Conservation (phyloP, 1,140 invertebrate species). For the Battus philenor region DNA sequence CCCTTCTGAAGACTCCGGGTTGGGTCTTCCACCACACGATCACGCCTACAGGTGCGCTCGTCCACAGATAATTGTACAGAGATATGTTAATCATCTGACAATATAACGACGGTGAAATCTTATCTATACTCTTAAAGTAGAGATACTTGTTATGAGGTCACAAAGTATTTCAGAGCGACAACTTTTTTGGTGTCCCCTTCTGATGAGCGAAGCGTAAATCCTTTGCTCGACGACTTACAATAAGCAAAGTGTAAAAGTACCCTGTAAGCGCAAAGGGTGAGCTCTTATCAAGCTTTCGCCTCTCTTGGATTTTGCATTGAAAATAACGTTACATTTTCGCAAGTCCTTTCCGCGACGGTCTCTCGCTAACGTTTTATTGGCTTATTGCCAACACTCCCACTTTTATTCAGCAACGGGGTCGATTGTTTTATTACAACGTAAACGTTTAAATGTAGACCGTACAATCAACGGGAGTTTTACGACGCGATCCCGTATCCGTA, state of each 20-base stretch:
- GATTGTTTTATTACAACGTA: conserved; percentile 57
- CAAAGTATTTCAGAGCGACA: too few species aligned
- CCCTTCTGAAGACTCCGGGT: conserved; percentile 89
- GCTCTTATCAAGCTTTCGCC: conserved; percentile 41
- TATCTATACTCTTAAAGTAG: too few species aligned
- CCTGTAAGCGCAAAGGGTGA: conserved; percentile 44
- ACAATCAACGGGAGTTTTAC: conserved; percentile 52
- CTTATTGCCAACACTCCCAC: conserved; percentile 48
- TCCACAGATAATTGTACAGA: too few species aligned
- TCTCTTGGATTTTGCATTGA: conserved; percentile 44
- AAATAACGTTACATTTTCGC: conserved; percentile 44
- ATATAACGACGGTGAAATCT: too few species aligned
- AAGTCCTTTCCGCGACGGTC: conserved; percentile 31
- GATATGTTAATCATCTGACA: too few species aligned
- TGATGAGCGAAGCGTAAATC: conserved; percentile 40
- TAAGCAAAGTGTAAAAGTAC: conserved; percentile 39
- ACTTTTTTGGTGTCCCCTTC: too few species aligned
- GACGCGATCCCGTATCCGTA: conserved; percentile 39
- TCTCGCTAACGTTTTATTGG: conserved; percentile 45
- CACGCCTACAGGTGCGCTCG: conserved; percentile 78
- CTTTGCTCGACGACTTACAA: conserved; percentile 23
- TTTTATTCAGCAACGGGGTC: conserved; percentile 54
- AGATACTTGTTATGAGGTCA: too few species aligned
- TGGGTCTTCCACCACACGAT: conserved; percentile 85
- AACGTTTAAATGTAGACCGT: conserved; percentile 56